Evolutionary conservation across 2,113 vertebrate genomes (phyloP), one percentile per base, ranked within the genome.

Genomic region (Boulengeromyrus knoepffleri): DNA sequence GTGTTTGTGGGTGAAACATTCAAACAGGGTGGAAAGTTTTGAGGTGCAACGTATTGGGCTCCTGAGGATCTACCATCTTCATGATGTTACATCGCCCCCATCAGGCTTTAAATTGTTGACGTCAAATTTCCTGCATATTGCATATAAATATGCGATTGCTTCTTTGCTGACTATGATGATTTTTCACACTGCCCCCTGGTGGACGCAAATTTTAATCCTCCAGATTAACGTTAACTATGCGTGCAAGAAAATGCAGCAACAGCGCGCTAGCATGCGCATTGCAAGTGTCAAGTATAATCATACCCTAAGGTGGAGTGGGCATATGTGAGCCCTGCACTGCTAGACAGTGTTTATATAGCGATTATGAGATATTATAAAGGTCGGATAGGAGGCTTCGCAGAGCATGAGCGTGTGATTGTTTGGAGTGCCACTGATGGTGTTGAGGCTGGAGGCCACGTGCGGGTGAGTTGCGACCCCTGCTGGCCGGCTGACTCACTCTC

Each of bases 401-500:
- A 62, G 21, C 21, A 58, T 58, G 52, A 53, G 19, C 19, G 19
- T 5, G 52, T 53, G 17, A 53, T 53, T 24, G 19, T 58, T 24
- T 7, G 19, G 21, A 56, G 53, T 24, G 56, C 24, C 24, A 24
- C 56, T 58, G 56, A 58, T 24, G 21, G 7, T 10, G 58, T 62
- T 9, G 24, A 62, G 58, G 58, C 56, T 24, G 21, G 5, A 0
- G 56, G 56, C 24, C 3, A 27, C 9, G n/a, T 66, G 58, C n/a
- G 58, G 58, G 58, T n/a, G 58, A 62, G 6, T 2, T 10, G 24
- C 24, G 24, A 24, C 58, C 58, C 58, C 58, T n/a, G 9, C 62
- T 31, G 24, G 70, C 56, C 56, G 8, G 24, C 88, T 47, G 31
- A 39, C 50, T 27, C 80, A 98, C 97, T 97, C 90, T 97, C 94